Conservation (phyloP, 2,888 invertebrate species). For the Dexiosoma caninum region DNA sequence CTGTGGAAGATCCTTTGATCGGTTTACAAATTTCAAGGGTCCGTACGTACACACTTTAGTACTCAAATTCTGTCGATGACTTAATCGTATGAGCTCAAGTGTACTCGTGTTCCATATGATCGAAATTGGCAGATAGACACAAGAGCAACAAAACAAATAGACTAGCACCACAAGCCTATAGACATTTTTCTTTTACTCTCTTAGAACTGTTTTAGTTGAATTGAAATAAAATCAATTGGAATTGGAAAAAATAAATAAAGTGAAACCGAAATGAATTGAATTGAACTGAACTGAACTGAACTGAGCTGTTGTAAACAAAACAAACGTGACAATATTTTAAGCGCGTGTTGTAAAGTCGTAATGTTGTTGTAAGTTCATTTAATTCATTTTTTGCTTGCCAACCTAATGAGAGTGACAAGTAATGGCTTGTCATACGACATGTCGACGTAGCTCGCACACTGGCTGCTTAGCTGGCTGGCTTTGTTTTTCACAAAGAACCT, state of each 20-base stretch:
- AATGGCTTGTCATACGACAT: slow-evolving; percentile 58
- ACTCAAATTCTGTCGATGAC: too few species aligned
- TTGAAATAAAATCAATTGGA: slow-evolving; percentile 46
- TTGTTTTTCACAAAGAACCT: slow-evolving; percentile 19
- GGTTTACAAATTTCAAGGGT: too few species aligned
- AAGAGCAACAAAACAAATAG: background rate
- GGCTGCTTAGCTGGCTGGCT: background rate
- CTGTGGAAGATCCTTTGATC: too few species aligned
- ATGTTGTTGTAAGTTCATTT: background rate
- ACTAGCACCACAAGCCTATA: slow-evolving; percentile 24
- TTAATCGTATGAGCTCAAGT: background rate
- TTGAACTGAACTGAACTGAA: background rate
- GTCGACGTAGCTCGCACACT: slow-evolving; percentile 30
- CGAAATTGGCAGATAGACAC: slow-evolving; percentile 49
- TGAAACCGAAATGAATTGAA: slow-evolving; percentile 7
- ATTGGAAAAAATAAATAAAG: slow-evolving; percentile 25
- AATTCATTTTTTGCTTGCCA: background rate
- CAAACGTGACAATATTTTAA: slow-evolving; percentile 62
- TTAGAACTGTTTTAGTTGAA: slow-evolving; percentile 7
- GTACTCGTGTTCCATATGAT: slow-evolving; percentile 45
- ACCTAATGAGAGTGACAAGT: slow-evolving; percentile 61
- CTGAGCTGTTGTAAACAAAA: slow-evolving; percentile 36
- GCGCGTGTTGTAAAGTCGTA: slow-evolving; percentile 50
- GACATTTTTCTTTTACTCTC: slow-evolving; percentile 17
- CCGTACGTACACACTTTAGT: too few species aligned